phyloP scores from a whole-genome alignment of 2,113 vertebrate genomes.

The Antechinus stuartii region DNA sequence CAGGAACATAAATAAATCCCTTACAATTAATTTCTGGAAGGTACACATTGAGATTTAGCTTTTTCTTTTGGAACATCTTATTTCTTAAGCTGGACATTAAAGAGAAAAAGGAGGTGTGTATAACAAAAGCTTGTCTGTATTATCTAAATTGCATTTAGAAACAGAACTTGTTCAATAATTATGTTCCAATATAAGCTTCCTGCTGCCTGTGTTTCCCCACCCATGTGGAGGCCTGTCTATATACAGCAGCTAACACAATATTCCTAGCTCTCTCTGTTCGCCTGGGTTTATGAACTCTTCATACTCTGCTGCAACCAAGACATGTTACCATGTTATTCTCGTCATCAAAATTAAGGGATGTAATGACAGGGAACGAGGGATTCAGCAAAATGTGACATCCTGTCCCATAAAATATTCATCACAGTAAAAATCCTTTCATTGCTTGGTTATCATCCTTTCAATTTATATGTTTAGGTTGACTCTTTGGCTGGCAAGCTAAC shows the following conservation, averaged over 20 bases:
- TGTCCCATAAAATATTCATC: slow-evolving; percentile 23
- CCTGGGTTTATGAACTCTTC: background rate
- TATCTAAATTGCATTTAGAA: background rate
- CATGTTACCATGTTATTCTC: background rate
- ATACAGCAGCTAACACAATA: background rate
- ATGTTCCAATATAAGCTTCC: background rate
- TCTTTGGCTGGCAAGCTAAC: background rate
- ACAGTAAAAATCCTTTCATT: slow-evolving; percentile 15
- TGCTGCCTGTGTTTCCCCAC: background rate
- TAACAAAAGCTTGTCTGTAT: background rate
- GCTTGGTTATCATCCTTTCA: slow-evolving; percentile 32
- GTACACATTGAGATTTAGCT: background rate
- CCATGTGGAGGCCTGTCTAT: background rate
- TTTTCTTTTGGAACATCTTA: background rate
- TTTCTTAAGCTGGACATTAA: background rate
- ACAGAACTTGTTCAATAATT: background rate
- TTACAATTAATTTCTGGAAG: background rate
- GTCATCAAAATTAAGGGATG: slow-evolving; percentile 2
- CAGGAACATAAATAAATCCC: background rate
- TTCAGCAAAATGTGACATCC: slow-evolving; percentile 21
- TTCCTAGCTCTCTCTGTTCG: background rate
- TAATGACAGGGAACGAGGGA: background rate
- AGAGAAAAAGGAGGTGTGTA: background rate
- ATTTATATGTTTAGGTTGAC: background rate
- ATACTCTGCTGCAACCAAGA: slow-evolving; percentile 29